Conservation (phyloP, 2,113 vertebrate genomes). For the Lepisosteus osseus region DNA sequence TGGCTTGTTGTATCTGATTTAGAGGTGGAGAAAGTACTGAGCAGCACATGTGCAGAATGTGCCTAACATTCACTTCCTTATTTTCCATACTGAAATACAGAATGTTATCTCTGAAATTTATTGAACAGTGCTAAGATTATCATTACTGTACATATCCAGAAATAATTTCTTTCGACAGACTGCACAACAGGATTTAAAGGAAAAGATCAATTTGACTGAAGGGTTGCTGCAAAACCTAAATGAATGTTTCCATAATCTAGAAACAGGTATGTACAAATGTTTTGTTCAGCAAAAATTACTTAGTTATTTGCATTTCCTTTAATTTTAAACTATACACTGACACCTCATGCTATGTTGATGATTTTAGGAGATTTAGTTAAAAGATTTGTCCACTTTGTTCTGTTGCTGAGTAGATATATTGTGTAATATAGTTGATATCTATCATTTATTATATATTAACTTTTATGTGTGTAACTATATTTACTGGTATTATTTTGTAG, state of each 20-base stretch:
- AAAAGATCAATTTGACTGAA: conserved; percentile 45
- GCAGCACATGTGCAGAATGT: too few species aligned
- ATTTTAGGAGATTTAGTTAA: not conserved
- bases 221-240: conserved; percentile 52
- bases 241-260: conserved; percentile 49
- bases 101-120: not conserved
- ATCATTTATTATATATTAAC: too few species aligned
- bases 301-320: too few species aligned
- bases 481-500: too few species aligned
- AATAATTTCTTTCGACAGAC: conserved; percentile 34
- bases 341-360: too few species aligned
- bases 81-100: not conserved
- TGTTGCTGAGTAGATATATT: too few species aligned
- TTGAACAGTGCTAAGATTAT: not conserved
- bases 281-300: not conserved
- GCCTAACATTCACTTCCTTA: not conserved
- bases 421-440: too few species aligned
- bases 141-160: not conserved
- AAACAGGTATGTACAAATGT: conserved; percentile 47
- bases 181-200: conserved; percentile 47
- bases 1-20: not conserved
- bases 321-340: too few species aligned
- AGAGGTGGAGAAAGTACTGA: conserved; percentile 8
- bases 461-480: too few species aligned
- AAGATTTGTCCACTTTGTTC: too few species aligned